phyloP scores from a whole-genome alignment of 1,140 invertebrate species.

The Bilobella aurantiaca region DNA sequence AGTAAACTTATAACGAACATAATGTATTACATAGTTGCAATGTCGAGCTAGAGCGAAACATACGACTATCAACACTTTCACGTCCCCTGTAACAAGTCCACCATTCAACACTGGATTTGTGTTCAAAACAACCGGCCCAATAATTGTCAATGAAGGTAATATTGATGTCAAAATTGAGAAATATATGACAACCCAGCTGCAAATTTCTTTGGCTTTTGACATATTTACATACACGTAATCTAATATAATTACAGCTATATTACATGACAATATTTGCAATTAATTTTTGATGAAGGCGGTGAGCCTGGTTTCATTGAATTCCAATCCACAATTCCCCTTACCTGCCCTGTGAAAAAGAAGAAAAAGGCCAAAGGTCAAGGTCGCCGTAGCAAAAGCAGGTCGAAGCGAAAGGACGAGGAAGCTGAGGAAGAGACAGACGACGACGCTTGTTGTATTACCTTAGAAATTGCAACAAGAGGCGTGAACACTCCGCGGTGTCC shows the following conservation, averaged over 20 bases:
- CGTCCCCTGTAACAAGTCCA: constrained; percentile 30
- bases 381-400: constrained; percentile 6
- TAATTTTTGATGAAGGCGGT: constrained; percentile 17
- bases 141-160: constrained; percentile 30
- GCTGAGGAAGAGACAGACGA: constrained; percentile 27
- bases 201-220: too few species aligned
- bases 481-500: constrained; percentile 27
- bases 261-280: too few species aligned
- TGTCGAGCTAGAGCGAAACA: constrained; percentile 34
- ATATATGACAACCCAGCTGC: too few species aligned
- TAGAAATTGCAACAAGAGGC: constrained; percentile 25
- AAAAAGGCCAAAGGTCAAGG: constrained; percentile 6
- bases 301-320: constrained; percentile 31
- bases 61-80: constrained; percentile 34
- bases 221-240: constrained; percentile 1
- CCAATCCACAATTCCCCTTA: constrained; percentile 28
- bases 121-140: constrained; percentile 8
- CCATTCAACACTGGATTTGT: constrained; percentile 33
- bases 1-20: too few species aligned
- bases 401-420: constrained; percentile 22
- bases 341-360: constrained; percentile 31
- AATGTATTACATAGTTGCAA: constrained; percentile 32
- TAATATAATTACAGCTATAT: too few species aligned
- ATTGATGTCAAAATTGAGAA: neutral
- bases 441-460: constrained; percentile 30